Conservation (phyloP, 2,113 vertebrate species). For the Sinocyclocheilus grahami region DNA sequence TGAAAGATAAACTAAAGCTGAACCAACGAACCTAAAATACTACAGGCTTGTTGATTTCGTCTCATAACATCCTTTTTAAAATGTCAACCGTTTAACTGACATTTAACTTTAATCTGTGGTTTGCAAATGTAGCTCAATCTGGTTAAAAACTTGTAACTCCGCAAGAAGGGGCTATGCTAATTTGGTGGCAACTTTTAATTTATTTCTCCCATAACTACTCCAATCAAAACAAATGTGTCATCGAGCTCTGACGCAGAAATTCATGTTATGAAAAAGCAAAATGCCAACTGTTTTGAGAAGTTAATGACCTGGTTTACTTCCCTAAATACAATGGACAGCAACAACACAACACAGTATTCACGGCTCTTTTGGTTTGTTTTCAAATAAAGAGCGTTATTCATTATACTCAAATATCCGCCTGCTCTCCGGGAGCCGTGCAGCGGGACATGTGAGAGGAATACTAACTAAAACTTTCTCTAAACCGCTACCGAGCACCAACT, state of each 20-base stretch:
- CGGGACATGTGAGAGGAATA: slow-evolving; percentile 33
- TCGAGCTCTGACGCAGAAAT: neutral
- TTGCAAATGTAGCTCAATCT: neutral
- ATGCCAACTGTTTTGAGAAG: neutral
- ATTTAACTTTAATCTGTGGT: neutral
- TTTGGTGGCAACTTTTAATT: neutral
- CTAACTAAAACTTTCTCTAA: slow-evolving; percentile 35
- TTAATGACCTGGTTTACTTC: slow-evolving; percentile 15
- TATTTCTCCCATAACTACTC: neutral
- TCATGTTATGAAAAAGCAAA: too few species aligned
- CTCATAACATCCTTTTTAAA: neutral
- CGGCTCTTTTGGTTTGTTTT: slow-evolving; percentile 20
- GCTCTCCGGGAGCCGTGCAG: neutral
- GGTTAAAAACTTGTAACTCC: neutral
- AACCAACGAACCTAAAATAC: neutral
- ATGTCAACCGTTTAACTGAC: neutral
- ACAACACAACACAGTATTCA: neutral
- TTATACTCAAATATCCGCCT: neutral
- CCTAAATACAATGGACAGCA: slow-evolving; percentile 35
- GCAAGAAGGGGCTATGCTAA: neutral
- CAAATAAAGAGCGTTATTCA: slow-evolving; percentile 5
- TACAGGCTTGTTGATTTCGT: neutral
- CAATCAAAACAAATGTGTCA: neutral
- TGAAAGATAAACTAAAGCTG: neutral
- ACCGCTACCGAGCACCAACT: slow-evolving; percentile 24